Evolutionary conservation across 2,113 vertebrate genomes (phyloP).

Genomic region (Tupaia tana): DNA sequence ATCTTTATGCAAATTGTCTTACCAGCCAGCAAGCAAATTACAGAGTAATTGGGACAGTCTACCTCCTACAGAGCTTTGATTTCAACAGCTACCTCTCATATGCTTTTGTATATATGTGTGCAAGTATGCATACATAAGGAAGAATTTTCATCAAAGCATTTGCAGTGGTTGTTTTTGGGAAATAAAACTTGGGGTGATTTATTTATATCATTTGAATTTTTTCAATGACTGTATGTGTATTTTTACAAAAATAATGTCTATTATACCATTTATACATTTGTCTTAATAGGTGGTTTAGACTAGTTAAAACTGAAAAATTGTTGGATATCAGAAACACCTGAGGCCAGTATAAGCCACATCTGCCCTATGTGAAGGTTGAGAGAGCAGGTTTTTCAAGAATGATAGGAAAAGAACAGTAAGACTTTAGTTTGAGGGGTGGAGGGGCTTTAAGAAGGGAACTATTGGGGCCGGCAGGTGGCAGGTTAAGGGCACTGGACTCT

Average conservation of each 20-base stretch:
- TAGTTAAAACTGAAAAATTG: slow-evolving; percentile 1
- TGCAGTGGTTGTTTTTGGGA: background rate
- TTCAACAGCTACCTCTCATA: background rate
- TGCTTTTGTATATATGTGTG: background rate
- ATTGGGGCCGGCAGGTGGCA: too few relatives aligned
- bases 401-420: background rate
- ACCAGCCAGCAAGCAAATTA: background rate
- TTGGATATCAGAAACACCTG: background rate
- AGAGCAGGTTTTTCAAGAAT: background rate
- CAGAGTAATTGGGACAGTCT: background rate
- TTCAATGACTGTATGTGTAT: background rate
- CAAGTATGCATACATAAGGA: background rate
- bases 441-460: too few relatives aligned
- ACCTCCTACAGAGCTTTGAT: background rate
- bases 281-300: background rate
- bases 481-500: too few relatives aligned
- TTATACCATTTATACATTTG: slow-evolving; percentile 16
- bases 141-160: slow-evolving; percentile 26
- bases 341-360: background rate
- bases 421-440: background rate
- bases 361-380: background rate
- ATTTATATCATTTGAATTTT: slow-evolving; percentile 32
- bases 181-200: slow-evolving; percentile 1
- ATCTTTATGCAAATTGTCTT: background rate
- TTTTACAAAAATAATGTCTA: slow-evolving; percentile 37